These are phyloP conservation scores for Phoeniculus purpureus DNA, from an alignment of 2,797 vertebrate genomes.

Conservation along the genomic window DNA sequence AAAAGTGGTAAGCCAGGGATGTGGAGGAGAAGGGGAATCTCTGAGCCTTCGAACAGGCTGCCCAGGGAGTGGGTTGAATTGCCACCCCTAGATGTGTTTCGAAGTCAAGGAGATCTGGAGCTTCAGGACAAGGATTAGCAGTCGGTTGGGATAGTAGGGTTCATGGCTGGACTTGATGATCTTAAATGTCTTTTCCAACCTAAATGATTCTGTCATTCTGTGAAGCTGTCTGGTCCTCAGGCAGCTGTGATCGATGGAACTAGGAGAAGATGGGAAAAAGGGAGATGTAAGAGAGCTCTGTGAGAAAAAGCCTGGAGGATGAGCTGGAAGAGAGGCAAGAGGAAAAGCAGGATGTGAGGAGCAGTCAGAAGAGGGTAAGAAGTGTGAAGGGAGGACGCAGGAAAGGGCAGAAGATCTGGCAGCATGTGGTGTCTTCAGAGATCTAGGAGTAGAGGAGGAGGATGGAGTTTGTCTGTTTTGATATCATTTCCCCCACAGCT, in stretches of 20 bases:
- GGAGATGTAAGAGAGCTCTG: neutral
- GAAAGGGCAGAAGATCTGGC: neutral
- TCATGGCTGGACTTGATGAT: too few species aligned
- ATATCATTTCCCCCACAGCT: neutral
- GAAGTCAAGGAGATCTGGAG: too few species aligned
- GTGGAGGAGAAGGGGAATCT: neutral
- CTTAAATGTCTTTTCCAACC: too few species aligned
- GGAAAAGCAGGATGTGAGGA: neutral
- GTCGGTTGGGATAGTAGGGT: too few species aligned
- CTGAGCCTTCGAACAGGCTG: too few species aligned
- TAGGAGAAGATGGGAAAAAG: neutral
- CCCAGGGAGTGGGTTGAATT: too few species aligned
- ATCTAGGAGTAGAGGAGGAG: neutral
- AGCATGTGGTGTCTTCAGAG: neutral
- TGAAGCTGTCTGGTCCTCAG: neutral
- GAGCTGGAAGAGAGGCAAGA: neutral
- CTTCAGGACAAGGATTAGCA: too few species aligned
- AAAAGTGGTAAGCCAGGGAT: neutral
- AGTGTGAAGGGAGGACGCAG: neutral
- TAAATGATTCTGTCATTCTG: too few species aligned
- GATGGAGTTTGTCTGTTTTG: accelerated
- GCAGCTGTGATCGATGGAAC: neutral
- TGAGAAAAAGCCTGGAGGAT: neutral
- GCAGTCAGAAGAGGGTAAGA: neutral
- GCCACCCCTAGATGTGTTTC: too few species aligned